Conservation (phyloP, 1,140 invertebrate species). For the Drosophila sproati region DNA sequence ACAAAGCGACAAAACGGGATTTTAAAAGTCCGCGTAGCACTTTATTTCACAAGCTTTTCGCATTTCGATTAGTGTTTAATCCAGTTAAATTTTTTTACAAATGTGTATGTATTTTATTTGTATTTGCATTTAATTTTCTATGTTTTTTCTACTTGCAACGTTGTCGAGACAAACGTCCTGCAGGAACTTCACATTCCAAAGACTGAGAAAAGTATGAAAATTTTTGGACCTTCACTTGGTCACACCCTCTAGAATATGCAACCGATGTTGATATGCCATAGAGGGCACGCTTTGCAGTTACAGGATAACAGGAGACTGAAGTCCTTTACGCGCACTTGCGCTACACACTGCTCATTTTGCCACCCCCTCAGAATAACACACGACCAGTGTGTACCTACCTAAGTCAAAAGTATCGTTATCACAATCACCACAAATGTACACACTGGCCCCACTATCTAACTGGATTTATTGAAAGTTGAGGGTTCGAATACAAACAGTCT, state of each 20-base stretch:
- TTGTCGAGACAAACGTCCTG: constrained; percentile 61
- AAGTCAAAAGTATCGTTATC: not conserved
- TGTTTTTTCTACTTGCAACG: constrained; percentile 44
- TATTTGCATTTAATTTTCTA: constrained; percentile 20
- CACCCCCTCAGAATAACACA: constrained; percentile 25
- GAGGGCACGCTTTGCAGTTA: constrained; percentile 46
- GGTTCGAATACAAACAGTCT: not conserved
- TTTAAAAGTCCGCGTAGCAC: constrained; percentile 38
- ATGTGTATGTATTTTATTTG: constrained; percentile 21
- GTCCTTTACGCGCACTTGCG: constrained; percentile 29
- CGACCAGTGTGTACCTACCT: constrained; percentile 28
- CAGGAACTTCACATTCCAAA: constrained; percentile 83
- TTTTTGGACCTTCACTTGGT: constrained; percentile 82
- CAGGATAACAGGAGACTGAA: constrained; percentile 66
- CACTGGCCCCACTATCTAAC: constrained; percentile 13
- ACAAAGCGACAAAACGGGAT: constrained; percentile 21
- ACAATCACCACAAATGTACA: not conserved
- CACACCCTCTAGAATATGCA: constrained; percentile 81
- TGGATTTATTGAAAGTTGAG: not conserved
- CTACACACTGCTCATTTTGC: constrained; percentile 39
- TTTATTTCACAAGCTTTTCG: constrained; percentile 36
- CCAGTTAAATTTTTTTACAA: constrained; percentile 5
- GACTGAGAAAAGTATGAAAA: constrained; percentile 84
- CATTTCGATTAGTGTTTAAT: constrained; percentile 26
- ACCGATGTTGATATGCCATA: constrained; percentile 57